phyloP scores from a whole-genome alignment of 2,113 vertebrate genomes.

The Anas platyrhynchos region DNA sequence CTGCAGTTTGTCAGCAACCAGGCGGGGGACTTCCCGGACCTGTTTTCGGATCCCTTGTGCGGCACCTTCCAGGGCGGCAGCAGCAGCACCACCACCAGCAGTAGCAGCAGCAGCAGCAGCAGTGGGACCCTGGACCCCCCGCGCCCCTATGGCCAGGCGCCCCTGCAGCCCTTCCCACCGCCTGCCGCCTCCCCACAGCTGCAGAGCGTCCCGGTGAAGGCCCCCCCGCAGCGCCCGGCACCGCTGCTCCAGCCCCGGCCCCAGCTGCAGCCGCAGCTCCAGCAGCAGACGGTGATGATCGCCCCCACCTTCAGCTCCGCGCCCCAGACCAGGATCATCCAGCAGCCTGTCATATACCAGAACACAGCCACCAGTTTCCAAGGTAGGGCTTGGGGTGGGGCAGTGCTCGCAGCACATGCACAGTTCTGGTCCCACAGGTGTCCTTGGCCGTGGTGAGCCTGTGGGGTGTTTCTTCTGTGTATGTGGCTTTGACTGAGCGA shows the following conservation, averaged over 20 bases:
- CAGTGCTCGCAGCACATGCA: background rate
- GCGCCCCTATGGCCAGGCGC: constrained; percentile 70
- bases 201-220: constrained; percentile 70
- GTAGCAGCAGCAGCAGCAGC: background rate
- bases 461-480: background rate
- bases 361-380: constrained; percentile 88
- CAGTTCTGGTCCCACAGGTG: background rate
- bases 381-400: constrained; percentile 73
- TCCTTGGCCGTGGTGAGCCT: too few species aligned
- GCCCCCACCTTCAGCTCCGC: constrained; percentile 83
- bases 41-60: constrained; percentile 90
- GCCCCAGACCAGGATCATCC: constrained; percentile 90
- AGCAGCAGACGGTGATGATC: constrained; percentile 91
- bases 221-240: constrained; percentile 60
- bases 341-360: constrained; percentile 94
- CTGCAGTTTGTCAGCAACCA: constrained; percentile 98
- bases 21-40: constrained; percentile 91
- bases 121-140: constrained; percentile 54
- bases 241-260: constrained; percentile 89
- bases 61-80: background rate
- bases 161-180: constrained; percentile 56
- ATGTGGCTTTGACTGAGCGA: fast-evolving
- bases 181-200: constrained; percentile 65
- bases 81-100: too few species aligned
- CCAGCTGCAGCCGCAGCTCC: constrained; percentile 80